These are phyloP conservation scores for Dorcus hopei DNA, from an alignment of 2,888 invertebrate genomes.

Conservation along the genomic window DNA sequence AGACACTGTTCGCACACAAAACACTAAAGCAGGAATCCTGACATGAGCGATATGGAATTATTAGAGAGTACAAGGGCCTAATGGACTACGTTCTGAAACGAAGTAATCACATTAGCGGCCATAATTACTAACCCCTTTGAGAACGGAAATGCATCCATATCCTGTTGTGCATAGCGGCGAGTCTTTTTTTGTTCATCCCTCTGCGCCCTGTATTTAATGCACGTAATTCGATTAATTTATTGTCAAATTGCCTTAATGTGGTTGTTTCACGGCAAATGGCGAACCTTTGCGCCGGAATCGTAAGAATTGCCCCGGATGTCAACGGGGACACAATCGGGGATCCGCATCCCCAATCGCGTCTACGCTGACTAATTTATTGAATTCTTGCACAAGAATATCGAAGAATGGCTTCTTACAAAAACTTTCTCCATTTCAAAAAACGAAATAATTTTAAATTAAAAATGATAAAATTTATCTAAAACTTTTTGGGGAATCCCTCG, in stretches of 20 bases:
- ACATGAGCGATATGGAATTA: constrained; percentile 47
- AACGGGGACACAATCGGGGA: constrained; percentile 22
- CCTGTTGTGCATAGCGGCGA: constrained; percentile 53
- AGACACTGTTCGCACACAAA: constrained; percentile 6
- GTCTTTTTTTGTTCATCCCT: constrained; percentile 31
- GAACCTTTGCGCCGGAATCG: constrained; percentile 35
- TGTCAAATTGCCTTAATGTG: constrained; percentile 50
- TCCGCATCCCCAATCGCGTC: neutral
- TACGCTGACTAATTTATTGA: too few relatives aligned
- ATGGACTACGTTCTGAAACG: constrained; percentile 52
- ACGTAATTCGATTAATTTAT: constrained; percentile 51
- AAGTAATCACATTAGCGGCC: constrained; percentile 64
- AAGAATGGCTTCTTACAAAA: too few relatives aligned
- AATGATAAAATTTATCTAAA: too few relatives aligned
- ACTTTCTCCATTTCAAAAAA: too few relatives aligned
- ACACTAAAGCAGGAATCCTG: constrained; percentile 26
- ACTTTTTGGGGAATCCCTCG: too few relatives aligned
- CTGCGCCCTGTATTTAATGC: constrained; percentile 46
- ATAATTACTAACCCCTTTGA: constrained; percentile 62
- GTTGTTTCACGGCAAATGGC: constrained; percentile 46
- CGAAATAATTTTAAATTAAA: too few relatives aligned
- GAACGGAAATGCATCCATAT: constrained; percentile 70
- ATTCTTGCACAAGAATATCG: too few relatives aligned
- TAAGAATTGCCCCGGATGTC: constrained; percentile 35
- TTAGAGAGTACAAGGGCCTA: constrained; percentile 48